phyloP scores from a whole-genome alignment of 2,797 vertebrate species.

The Sphaeramia orbicularis region DNA sequence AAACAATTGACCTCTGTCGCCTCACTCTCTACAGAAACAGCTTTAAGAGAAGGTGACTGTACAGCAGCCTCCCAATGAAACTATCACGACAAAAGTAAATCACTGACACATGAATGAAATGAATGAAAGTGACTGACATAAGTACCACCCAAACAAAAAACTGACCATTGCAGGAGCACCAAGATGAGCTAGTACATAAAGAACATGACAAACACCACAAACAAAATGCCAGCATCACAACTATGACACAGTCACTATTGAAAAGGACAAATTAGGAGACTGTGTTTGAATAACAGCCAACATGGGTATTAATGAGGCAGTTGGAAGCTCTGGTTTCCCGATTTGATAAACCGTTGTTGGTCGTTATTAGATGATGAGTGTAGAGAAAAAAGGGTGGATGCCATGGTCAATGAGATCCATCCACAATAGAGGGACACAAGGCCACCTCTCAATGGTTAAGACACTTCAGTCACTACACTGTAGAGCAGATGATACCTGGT shows the following conservation, averaged over 20 bases:
- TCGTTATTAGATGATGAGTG: background rate
- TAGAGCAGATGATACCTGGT: background rate
- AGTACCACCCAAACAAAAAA: slow-evolving; percentile 14
- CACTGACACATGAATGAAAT: slow-evolving; percentile 27
- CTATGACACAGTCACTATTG: background rate
- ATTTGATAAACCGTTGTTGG: no score
- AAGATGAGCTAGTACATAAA: background rate
- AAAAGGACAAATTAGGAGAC: background rate
- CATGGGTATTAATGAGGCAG: background rate
- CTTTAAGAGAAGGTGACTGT: slow-evolving; percentile 46
- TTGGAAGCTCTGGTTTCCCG: background rate
- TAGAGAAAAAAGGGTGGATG: background rate
- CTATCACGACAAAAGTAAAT: slow-evolving; percentile 43
- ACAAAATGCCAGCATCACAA: background rate
- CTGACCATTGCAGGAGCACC: slow-evolving; percentile 15
- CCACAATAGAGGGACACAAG: no score
- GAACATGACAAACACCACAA: background rate
- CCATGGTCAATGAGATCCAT: no score
- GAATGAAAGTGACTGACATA: slow-evolving; percentile 23
- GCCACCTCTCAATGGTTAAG: background rate
- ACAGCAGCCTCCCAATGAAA: slow-evolving; percentile 34
- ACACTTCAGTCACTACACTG: background rate
- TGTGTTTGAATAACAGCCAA: background rate
- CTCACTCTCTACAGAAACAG: slow-evolving; percentile 34
- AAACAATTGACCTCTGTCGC: slow-evolving; percentile 48